A percentile compares a stretch with the other conserved stretches of the same genome.
Evolutionary conservation across 2,797 vertebrate genomes (phyloP).

Genomic region (Salmo trutta): DNA sequence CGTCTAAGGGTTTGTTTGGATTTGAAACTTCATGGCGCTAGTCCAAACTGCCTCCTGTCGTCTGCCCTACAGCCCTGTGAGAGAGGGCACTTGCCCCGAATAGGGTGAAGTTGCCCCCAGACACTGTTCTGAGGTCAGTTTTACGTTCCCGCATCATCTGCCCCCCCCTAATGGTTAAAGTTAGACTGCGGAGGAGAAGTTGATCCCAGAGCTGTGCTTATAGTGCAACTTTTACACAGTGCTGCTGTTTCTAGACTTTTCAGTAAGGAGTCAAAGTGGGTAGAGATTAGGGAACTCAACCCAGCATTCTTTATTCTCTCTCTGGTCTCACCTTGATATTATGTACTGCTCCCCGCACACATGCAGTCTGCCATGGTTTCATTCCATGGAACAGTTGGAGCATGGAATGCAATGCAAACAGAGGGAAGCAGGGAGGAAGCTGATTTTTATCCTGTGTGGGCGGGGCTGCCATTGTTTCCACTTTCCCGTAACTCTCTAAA

Average conservation of each 20-base stretch:
- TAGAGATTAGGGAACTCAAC: background rate
- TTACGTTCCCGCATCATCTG: background rate
- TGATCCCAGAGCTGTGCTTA: background rate
- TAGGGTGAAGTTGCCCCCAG: background rate
- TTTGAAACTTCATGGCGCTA: slow-evolving; percentile 72
- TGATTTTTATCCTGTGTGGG: slow-evolving; percentile 72
- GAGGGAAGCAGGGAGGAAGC: slow-evolving; percentile 73
- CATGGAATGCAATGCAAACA: slow-evolving; percentile 60
- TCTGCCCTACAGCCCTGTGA: slow-evolving; percentile 38
- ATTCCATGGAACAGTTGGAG: slow-evolving; percentile 60
- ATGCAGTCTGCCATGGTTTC: slow-evolving; percentile 31
- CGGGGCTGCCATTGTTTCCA: slow-evolving; percentile 67
- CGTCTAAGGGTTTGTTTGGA: slow-evolving; percentile 69
- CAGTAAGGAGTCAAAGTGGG: background rate
- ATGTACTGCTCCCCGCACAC: background rate
- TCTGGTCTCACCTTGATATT: background rate
- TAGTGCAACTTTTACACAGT: background rate
- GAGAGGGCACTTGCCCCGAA: background rate
- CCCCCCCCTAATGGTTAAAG: background rate
- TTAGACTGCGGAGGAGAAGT: background rate
- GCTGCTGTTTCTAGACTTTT: background rate
- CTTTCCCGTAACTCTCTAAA: slow-evolving; percentile 66
- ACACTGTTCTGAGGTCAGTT: background rate
- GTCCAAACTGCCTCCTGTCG: slow-evolving; percentile 72
- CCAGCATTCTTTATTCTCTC: slow-evolving; percentile 5